Evolutionary conservation across 1,140 invertebrate genomes (phyloP).

Genomic region (Watersipora subatra): DNA sequence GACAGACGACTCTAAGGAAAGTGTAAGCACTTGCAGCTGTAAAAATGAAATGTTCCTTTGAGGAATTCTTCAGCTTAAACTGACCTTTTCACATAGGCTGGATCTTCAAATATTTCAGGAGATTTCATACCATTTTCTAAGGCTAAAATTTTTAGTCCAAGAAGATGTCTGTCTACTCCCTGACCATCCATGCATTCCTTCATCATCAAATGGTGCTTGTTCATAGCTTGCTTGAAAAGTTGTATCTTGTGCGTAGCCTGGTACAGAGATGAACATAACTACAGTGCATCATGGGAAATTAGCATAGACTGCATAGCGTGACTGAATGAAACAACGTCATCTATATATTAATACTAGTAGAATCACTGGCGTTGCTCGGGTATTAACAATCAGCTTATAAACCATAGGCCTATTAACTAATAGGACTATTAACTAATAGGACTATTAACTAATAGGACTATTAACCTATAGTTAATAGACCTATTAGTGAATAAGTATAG

Average conservation of each 20-base stretch:
- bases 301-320: background rate
- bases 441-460: too few species aligned
- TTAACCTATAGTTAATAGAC: too few species aligned
- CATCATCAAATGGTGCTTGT: slow-evolving; percentile 35
- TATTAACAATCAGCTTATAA: too few species aligned
- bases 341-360: too few species aligned
- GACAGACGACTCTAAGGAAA: too few species aligned
- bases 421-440: too few species aligned
- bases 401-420: too few species aligned
- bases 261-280: slow-evolving; percentile 2
- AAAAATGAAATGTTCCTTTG: too few species aligned
- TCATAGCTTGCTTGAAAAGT: slow-evolving; percentile 25
- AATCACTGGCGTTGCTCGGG: background rate
- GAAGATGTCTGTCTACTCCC: slow-evolving; percentile 45
- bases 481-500: too few species aligned
- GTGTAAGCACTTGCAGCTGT: too few species aligned
- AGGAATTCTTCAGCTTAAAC: too few species aligned
- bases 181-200: slow-evolving; percentile 27
- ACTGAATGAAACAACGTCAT: too few species aligned
- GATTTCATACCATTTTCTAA: slow-evolving; percentile 42
- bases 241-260: slow-evolving; percentile 12
- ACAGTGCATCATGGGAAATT: background rate
- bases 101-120: slow-evolving; percentile 46
- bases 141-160: slow-evolving; percentile 43
- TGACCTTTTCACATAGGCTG: slow-evolving; percentile 46